These are phyloP conservation scores for Ricordea florida DNA, from an alignment of 92 coral and sea anemone species.

Conservation along the genomic window DNA sequence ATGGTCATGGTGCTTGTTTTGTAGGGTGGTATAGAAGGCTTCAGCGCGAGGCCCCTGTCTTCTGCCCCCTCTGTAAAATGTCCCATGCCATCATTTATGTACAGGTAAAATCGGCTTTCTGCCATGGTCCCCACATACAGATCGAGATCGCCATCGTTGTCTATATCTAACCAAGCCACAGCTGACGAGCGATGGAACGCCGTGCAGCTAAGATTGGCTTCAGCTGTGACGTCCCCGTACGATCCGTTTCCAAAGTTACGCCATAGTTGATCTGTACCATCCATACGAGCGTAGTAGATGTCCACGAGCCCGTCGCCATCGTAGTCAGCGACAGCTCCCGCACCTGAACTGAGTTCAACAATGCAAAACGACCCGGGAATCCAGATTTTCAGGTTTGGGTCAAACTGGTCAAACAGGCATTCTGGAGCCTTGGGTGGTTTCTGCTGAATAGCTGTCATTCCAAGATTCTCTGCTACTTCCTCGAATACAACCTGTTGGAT, in stretches of 20 bases:
- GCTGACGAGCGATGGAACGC: conserved; percentile 90
- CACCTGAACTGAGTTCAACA: conserved; percentile 80
- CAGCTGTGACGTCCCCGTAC: conserved; percentile 80
- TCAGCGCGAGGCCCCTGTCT: conserved; percentile 81
- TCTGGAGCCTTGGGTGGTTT: conserved; percentile 94
- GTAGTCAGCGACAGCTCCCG: conserved; percentile 94
- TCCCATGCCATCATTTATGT: conserved; percentile 96
- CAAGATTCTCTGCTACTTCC: conserved; percentile 83
- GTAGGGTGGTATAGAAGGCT: conserved; percentile 84
- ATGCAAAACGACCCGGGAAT: conserved; percentile 97
- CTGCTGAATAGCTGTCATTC: conserved; percentile 83
- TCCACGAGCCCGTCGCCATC: conserved; percentile 95
- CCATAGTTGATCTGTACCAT: conserved; percentile 98
- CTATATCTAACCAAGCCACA: conserved; percentile 88
- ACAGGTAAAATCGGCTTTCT: conserved; percentile 85
- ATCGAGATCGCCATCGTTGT: conserved; percentile 96
- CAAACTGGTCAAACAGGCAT: conserved; percentile 97
- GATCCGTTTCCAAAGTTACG: conserved; percentile 94
- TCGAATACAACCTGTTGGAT: conserved; percentile 46
- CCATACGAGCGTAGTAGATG: conserved; percentile 90
- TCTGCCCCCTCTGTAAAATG: conserved; percentile 93
- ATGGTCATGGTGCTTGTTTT: conserved; percentile 96
- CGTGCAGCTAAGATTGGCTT: conserved; percentile 88
- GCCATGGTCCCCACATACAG: conserved; percentile 93
- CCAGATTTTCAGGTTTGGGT: conserved; percentile 92